Base-by-base conservation (phyloP, 2,113 vertebrate species). In the Pseudopipra pipra region DNA sequence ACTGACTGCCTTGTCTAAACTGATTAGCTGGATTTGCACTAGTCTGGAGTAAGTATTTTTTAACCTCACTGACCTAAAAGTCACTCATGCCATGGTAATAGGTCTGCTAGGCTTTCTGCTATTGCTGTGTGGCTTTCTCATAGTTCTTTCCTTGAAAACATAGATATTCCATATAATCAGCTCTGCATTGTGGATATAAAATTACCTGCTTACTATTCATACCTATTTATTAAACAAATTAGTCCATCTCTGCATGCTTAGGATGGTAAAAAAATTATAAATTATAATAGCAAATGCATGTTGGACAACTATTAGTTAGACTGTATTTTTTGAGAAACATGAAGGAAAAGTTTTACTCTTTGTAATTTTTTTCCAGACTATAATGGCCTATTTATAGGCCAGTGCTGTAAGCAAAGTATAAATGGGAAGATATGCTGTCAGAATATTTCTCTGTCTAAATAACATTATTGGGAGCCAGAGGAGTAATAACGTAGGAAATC, bases 361-460 rank as follows among this genome's bases (percentile, higher is more conserved):
- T 27, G 10, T 47, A 43, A 51, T 75, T 88, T 86, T 81, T 89
- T 70, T 24, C 35, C 31, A 79, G 56, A 66, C 49, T 75, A 25
- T 90, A 89, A 89, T 58, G 31, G 37, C n/a, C 70, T 92, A 72
- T 76, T 94, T 90, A 78, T 81, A 88, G 61, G 33, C 51, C 47
- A 93, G 52, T 43, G 44, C 66, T 96, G 70, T 93, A 96, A 94
- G 73, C n/a, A 80, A 93, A 85, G 55, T 62, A 43, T 89, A 91
- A 93, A 91, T 52, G 52, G 54, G 39, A 91, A 82, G 66, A 92
- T 88, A 83, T 9, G 28, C 35, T 89, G 41, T 66, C 25, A 14
- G 59, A 97, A 95, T 97, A 91, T 93, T 92, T 96, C 59, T 94
- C 81, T 72, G 83, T 83, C 76, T 95, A 95, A 96, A 93, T 76